phyloP scores from a whole-genome alignment of 2,888 invertebrate species.

The Drosophila helvetica region DNA sequence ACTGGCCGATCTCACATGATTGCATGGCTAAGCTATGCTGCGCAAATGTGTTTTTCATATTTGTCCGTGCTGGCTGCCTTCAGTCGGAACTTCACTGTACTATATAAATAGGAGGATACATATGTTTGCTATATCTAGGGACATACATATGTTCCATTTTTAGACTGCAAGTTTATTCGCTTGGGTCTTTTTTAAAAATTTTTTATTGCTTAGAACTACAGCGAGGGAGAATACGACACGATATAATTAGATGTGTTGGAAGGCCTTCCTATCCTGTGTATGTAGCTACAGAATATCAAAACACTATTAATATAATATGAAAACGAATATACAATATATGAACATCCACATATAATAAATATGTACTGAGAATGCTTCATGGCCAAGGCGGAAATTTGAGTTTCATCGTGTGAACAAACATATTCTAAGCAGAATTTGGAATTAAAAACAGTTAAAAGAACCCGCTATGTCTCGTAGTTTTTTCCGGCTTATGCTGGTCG shows the following conservation, averaged over 20 bases:
- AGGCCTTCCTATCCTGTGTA: background rate
- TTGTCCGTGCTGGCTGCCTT: background rate
- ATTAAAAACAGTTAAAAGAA: background rate
- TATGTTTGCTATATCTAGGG: constrained; percentile 29
- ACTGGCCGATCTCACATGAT: too few species aligned
- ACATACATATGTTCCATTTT: constrained; percentile 13
- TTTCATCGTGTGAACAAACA: background rate
- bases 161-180: constrained; percentile 4
- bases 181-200: constrained; percentile 8
- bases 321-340: background rate
- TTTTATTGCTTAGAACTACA: background rate
- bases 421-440: background rate
- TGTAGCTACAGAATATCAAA: too few species aligned
- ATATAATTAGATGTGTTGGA: constrained; percentile 19
- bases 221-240: constrained; percentile 2
- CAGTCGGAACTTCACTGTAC: constrained; percentile 20
- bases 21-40: too few species aligned
- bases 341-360: too few species aligned
- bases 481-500: too few species aligned
- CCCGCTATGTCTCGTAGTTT: too few species aligned
- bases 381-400: background rate
- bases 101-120: constrained; percentile 12
- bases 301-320: background rate
- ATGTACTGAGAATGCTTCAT: background rate
- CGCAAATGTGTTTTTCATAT: background rate